Evolutionary conservation across 2,797 vertebrate species (phyloP).

Genomic region (Cheirogaleus major): DNA sequence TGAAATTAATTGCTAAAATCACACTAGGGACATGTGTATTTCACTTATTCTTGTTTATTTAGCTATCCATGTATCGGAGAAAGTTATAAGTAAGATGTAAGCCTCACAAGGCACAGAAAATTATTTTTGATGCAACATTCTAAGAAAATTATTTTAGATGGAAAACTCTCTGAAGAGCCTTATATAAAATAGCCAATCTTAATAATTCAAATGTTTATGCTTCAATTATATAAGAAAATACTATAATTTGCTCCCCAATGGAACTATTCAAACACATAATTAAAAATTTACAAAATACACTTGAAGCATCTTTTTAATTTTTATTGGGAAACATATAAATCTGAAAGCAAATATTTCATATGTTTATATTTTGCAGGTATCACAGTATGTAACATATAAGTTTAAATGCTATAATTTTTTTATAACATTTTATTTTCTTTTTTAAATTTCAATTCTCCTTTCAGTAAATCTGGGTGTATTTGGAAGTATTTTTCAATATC

Average conservation of each 20-base stretch:
- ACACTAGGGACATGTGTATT: slow-evolving; percentile 21
- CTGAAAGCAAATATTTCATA: neutral
- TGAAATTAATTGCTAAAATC: slow-evolving; percentile 70
- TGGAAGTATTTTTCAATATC: neutral
- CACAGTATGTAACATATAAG: neutral
- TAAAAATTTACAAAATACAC: neutral
- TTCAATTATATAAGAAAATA: neutral
- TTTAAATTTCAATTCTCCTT: neutral
- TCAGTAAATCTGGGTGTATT: neutral
- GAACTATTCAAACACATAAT: neutral
- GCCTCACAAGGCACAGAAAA: neutral
- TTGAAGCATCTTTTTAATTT: neutral
- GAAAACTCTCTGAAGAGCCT: neutral
- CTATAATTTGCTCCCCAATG: neutral
- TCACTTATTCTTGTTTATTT: slow-evolving; percentile 57
- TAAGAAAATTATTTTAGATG: slow-evolving; percentile 22
- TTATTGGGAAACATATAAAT: neutral
- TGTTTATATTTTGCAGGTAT: neutral
- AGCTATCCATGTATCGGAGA: neutral
- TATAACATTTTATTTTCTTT: too few species aligned
- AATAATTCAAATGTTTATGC: slow-evolving; percentile 13
- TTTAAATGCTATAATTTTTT: neutral
- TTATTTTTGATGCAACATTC: neutral
- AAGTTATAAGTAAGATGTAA: neutral
- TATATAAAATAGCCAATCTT: neutral